Evolutionary conservation across 2,113 vertebrate genomes (phyloP), one percentile per base, ranked within the genome.

Genomic region (Sturnira hondurensis): DNA sequence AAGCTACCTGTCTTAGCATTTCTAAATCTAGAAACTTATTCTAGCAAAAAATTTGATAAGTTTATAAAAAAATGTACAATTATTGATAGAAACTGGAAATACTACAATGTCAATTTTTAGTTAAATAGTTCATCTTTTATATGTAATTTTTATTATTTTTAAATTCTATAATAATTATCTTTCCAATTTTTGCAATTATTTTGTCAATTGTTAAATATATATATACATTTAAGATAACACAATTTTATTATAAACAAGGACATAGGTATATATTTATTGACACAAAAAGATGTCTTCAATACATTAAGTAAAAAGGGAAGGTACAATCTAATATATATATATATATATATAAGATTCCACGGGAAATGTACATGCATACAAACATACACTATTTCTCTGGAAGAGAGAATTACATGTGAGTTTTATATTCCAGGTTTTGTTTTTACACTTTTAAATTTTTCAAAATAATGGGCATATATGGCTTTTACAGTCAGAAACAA

Each of bases 141-240:
- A 2, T 95, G 7, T 20, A 91, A 93, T 78, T 93, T 68, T 90
- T 81, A 61, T 94, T 92, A 84, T 33, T 92, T 95, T 67, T 41
- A 87, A 92, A 71, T 77, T 6, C 10, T 84, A 45, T 1, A 54
- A 36, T 74, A 71, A 88, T 76, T 88, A 56, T 54, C 41, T 76
- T 96, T 80, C 5, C 6, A 86, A 41, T 43, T 65, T 96, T 96
- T 91, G 20, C 19, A 83, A 14, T 90, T 76, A 52, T 93, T 93
- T 89, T 26, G 28, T 93, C 13, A 50, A 3, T 86, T 87, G 3
- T 93, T 89, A 78, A 81, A 85, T 88, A 43, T 47, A 5, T 96
- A 36, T 84, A 56, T 43, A 26, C 1, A 67, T 80, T 91, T 8
- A 89, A 74, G 45, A 86, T 93, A 71, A 38, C 45, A 89, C 28